Evolutionary conservation across 1,140 invertebrate species (phyloP).

Genomic region (Ctenoplectra terminalis): DNA sequence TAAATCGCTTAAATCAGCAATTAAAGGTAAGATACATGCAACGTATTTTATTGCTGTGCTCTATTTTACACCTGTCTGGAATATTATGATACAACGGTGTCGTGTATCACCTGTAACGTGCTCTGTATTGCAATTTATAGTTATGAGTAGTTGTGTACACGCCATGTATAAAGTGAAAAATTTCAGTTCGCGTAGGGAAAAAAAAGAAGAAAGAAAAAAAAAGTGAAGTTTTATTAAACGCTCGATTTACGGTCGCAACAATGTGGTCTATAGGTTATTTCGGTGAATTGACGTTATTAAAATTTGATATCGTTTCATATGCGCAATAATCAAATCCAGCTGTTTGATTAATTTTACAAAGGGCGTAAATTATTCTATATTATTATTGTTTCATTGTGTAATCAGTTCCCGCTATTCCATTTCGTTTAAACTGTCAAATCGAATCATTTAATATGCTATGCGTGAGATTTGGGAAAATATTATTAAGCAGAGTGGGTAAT

Average conservation of each 20-base stretch:
- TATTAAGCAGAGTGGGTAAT: too few relatives aligned
- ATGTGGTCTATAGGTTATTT: background rate
- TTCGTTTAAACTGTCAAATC: background rate
- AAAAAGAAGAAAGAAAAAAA: too few relatives aligned
- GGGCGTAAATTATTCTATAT: background rate
- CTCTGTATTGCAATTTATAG: background rate
- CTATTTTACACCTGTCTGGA: constrained; percentile 12
- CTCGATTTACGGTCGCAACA: background rate
- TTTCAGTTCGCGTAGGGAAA: too few relatives aligned
- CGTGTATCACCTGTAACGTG: background rate
- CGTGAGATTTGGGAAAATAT: too few relatives aligned
- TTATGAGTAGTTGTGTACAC: background rate
- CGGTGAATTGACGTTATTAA: background rate
- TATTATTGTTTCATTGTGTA: background rate
- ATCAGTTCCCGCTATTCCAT: background rate
- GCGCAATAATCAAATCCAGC: background rate
- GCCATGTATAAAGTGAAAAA: background rate
- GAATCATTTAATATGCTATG: background rate
- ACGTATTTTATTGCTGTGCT: background rate
- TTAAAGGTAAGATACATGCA: constrained; percentile 7
- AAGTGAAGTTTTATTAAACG: background rate
- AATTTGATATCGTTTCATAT: background rate
- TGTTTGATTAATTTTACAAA: background rate
- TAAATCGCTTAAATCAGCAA: constrained; percentile 29
- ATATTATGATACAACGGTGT: background rate